Conservation (phyloP, 2,113 vertebrate genomes). For the Nycticebus coucang region DNA sequence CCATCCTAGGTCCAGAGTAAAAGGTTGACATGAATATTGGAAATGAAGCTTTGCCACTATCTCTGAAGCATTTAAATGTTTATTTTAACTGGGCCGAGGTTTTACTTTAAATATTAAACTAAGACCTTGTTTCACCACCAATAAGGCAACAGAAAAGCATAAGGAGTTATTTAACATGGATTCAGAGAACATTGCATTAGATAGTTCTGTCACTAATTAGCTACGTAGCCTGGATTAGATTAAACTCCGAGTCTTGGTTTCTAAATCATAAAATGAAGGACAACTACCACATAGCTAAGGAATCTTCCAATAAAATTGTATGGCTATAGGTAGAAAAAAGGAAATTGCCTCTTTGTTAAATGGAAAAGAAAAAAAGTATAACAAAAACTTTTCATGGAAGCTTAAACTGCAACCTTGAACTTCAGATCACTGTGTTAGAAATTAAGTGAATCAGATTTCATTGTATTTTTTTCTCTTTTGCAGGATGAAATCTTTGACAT, state of each 20-base stretch:
- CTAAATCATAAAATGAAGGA: not conserved
- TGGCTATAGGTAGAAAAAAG: constrained; percentile 1
- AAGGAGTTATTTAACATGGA: constrained; percentile 11
- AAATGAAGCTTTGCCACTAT: constrained; percentile 47
- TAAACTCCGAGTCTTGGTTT: not conserved
- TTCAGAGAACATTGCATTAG: not conserved
- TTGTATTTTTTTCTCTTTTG: constrained; percentile 65
- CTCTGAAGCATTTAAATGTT: constrained; percentile 49
- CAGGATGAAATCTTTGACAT: constrained; percentile 99
- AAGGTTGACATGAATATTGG: constrained; percentile 6
- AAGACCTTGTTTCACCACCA: not conserved
- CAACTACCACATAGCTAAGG: not conserved
- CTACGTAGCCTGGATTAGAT: not conserved
- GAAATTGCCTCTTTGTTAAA: not conserved
- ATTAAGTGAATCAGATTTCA: constrained; percentile 36
- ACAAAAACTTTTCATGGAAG: not conserved
- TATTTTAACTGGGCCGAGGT: not conserved
- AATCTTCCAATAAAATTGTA: constrained; percentile 18
- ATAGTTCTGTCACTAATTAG: constrained; percentile 36
- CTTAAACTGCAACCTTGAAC: constrained; percentile 35
- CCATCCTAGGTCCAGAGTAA: not conserved
- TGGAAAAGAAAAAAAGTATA: constrained; percentile 40
- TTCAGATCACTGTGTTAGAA: constrained; percentile 14
- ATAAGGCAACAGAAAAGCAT: not conserved
- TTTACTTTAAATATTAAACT: not conserved